phyloP scores from a whole-genome alignment of 1,140 invertebrate genomes.

The Lordiphosa mommai region DNA sequence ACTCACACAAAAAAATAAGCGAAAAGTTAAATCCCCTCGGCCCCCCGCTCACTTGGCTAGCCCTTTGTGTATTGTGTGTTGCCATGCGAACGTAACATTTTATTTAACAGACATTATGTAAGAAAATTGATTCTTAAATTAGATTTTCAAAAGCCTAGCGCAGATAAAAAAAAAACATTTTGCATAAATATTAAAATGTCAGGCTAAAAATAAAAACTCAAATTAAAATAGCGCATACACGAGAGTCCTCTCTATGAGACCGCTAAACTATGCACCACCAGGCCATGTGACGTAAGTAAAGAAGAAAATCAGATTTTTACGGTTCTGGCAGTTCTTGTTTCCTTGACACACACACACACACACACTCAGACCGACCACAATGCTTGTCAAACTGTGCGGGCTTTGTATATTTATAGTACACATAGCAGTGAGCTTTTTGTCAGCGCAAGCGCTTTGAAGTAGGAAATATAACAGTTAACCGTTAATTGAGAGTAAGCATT shows the following conservation, averaged over 20 bases:
- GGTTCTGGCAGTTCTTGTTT: background rate
- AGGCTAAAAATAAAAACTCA: slow-evolving; percentile 11
- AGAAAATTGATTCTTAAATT: slow-evolving; percentile 9
- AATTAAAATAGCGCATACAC: slow-evolving; percentile 12
- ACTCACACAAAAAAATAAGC: slow-evolving; percentile 10
- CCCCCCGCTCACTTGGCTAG: background rate
- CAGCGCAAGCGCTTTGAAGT: slow-evolving; percentile 2
- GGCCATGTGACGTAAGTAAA: slow-evolving; percentile 14
- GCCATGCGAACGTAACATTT: slow-evolving; percentile 34
- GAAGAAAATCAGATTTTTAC: slow-evolving; percentile 13
- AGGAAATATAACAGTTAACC: background rate
- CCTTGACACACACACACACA: background rate
- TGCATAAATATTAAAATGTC: slow-evolving; percentile 11
- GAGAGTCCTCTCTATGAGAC: background rate
- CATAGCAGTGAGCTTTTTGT: slow-evolving; percentile 7
- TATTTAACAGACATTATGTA: slow-evolving; percentile 1
- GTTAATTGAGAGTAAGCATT: background rate
- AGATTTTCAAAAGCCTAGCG: background rate
- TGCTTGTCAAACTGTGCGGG: slow-evolving; percentile 7
- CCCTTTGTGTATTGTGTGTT: slow-evolving; percentile 23
- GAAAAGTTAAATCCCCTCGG: background rate
- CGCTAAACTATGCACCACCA: background rate
- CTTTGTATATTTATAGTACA: background rate
- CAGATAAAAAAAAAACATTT: background rate
- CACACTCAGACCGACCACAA: background rate